Conservation (phyloP, 2,888 invertebrate species). For the Abrostola triplasia region DNA sequence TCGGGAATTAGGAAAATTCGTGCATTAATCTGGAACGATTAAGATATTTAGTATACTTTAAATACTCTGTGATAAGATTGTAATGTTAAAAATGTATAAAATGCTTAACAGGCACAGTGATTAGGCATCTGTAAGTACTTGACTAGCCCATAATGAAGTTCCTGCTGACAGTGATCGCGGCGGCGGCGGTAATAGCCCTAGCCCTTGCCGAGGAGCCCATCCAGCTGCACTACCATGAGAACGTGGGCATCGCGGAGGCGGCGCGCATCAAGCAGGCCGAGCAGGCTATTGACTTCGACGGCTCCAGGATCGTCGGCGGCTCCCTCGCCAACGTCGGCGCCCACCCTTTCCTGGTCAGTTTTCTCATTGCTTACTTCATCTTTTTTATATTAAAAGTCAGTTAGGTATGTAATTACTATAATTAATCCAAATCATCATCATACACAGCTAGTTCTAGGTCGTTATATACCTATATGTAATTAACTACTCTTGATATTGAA, state of each 20-base stretch:
- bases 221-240: conserved; percentile 52
- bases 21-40: too few species aligned
- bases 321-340: conserved; percentile 22
- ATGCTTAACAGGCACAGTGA: too few species aligned
- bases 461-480: too few species aligned
- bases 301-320: conserved; percentile 46
- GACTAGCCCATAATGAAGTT: conserved; percentile 31
- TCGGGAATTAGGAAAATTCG: too few species aligned
- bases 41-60: too few species aligned
- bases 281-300: conserved; percentile 49
- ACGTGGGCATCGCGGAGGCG: conserved; percentile 50
- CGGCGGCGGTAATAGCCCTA: conserved; percentile 14
- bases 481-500: too few species aligned
- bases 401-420: too few species aligned
- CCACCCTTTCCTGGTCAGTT: conserved; percentile 37
- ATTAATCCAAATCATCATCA: too few species aligned
- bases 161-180: conserved; percentile 13
- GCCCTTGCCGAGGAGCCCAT: conserved; percentile 26
- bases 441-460: too few species aligned
- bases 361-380: too few species aligned
- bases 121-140: neutral
- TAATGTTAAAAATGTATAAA: neutral
- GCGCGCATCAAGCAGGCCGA: conserved; percentile 53
- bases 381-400: too few species aligned
- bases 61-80: too few species aligned